Evolutionary conservation across 2,888 invertebrate species (phyloP), one percentile per base, ranked within the genome.

Genomic region (Calameuta pallipes): DNA sequence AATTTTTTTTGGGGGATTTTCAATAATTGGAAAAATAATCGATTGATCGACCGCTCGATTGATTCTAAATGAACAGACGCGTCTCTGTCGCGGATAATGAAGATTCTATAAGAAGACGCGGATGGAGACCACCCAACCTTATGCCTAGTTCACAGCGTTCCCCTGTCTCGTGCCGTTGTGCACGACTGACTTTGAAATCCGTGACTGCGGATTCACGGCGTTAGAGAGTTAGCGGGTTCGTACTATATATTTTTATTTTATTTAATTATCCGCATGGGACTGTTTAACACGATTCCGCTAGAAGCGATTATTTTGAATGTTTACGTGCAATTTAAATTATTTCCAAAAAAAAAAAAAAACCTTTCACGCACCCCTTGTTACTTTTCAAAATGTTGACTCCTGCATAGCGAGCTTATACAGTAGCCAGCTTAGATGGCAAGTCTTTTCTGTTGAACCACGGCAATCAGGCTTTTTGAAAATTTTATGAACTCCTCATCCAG

Each of bases 401-500:
- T 0, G 23, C 9, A 23, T 1, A 56, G 41, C 41, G 23, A 56
- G 15, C 41, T 56, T 23, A 56, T 56, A 56, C 23, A 9, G 41
- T 56, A 56, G 41, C 41, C 2, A 56, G 41, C 6, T 56, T 56
- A 56, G 41, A 56, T 2, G 41, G 23, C 41, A 23, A 56, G 23
- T 23, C 41, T 56, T 80, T 83, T 82, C 78, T 79, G 78, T 78
- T 81, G 69, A 75, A 84, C 88, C 88, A 84, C 87, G 85, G 90
- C 89, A 90, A 90, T 90, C 90, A 90, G 86, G 89, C 81, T 76
- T 83, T 82, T 82, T 90, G 89, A 85, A 90, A 89, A 88, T 90
- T 90, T 90, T 86, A 90, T 89, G 85, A 88, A 88, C 87, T 89
- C 87, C 89, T 88, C 88, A 75, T 83, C 81, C 82, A 83, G 85